phyloP scores from a whole-genome alignment of 2,113 vertebrate species.

The Syngnathus floridae region DNA sequence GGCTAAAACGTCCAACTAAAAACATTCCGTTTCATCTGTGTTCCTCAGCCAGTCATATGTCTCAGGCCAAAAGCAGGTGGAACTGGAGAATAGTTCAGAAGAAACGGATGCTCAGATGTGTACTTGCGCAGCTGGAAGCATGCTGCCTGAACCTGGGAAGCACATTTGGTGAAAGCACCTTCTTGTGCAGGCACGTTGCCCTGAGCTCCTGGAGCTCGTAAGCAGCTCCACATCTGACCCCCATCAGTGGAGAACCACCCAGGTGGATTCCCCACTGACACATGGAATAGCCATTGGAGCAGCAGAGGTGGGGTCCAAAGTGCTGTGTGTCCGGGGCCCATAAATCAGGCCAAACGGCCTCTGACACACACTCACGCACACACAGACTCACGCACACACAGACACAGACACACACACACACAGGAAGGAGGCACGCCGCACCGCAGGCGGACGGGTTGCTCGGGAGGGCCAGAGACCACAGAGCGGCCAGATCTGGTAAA shows the following conservation, averaged over 20 bases:
- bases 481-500: slow-evolving; percentile 39
- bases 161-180: slow-evolving; percentile 30
- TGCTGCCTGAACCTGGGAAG: slow-evolving; percentile 27
- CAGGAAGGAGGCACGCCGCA: slow-evolving; percentile 64
- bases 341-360: slow-evolving; percentile 68
- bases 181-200: slow-evolving; percentile 40
- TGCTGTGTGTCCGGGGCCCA: slow-evolving; percentile 56
- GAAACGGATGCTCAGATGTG: neutral
- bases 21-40: neutral
- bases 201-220: slow-evolving; percentile 48
- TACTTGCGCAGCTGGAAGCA: slow-evolving; percentile 10
- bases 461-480: slow-evolving; percentile 52
- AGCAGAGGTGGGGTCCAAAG: slow-evolving; percentile 57
- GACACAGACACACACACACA: slow-evolving; percentile 36
- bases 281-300: slow-evolving; percentile 69
- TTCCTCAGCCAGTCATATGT: neutral
- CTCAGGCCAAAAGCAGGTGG: neutral
- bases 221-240: slow-evolving; percentile 65
- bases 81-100: slow-evolving; percentile 1
- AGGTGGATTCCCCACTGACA: slow-evolving; percentile 65
- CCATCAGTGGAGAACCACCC: slow-evolving; percentile 68
- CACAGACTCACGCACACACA: too few species aligned
- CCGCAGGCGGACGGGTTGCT: slow-evolving; percentile 52
- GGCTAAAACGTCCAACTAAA: neutral
- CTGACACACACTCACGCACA: slow-evolving; percentile 43